Percentiles rank a stretch among this genome's conserved stretches.
phyloP scores from a whole-genome alignment of 2,113 vertebrate genomes.

The Trogon surrucura region DNA sequence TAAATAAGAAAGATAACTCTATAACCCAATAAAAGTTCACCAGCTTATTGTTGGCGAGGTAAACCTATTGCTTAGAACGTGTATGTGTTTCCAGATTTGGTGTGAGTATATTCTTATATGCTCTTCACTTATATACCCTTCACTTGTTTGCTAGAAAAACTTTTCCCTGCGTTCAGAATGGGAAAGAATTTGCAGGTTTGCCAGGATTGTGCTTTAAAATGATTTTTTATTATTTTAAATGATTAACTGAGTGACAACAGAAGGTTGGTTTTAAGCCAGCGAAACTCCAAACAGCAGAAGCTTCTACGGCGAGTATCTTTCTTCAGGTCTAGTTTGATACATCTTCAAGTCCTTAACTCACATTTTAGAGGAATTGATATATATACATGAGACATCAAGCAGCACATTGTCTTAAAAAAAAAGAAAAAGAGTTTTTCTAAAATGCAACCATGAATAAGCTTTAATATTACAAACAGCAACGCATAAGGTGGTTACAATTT shows the following conservation, averaged over 20 bases:
- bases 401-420: background rate
- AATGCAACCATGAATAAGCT: background rate
- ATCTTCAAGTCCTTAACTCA: background rate
- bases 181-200: background rate
- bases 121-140: no score
- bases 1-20: background rate
- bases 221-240: background rate
- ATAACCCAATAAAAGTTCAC: background rate
- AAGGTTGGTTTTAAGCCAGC: slow-evolving; percentile 4
- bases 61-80: background rate
- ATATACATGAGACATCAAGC: background rate
- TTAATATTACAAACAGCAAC: background rate
- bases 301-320: background rate
- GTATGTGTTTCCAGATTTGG: background rate
- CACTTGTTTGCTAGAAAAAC: background rate
- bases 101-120: background rate
- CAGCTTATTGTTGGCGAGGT: background rate
- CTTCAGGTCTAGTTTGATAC: background rate
- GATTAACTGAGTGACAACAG: background rate
- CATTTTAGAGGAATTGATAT: background rate
- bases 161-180: background rate
- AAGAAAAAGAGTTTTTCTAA: background rate
- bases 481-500: background rate
- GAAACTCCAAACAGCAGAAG: background rate
- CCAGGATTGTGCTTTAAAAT: background rate